These are phyloP conservation scores for Apeira syringaria DNA, from an alignment of 2,888 invertebrate species.

Conservation along the genomic window DNA sequence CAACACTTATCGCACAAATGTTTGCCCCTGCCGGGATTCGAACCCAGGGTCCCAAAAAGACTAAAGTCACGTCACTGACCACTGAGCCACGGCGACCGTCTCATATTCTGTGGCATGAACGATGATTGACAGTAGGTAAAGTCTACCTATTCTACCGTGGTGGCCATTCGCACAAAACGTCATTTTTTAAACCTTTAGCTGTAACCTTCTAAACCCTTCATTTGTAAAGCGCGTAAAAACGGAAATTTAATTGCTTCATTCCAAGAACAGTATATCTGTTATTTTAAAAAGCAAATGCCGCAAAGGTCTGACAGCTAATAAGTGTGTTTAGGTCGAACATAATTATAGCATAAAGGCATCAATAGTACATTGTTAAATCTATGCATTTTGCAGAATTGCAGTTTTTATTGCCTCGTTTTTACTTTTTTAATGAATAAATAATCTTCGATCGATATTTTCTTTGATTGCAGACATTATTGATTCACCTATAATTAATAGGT, in stretches of 20 bases:
- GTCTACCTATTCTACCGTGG: conserved; percentile 55
- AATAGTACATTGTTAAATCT: background rate
- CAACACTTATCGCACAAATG: too few relatives aligned
- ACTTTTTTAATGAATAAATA: background rate
- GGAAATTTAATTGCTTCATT: conserved; percentile 51
- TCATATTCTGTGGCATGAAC: conserved; percentile 16
- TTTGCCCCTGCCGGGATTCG: too few relatives aligned
- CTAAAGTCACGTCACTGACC: too few relatives aligned
- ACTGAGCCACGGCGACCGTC: too few relatives aligned
- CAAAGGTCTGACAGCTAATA: conserved; percentile 10
- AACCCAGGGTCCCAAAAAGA: too few relatives aligned
- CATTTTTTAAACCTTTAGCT: conserved; percentile 45
- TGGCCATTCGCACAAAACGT: conserved; percentile 56
- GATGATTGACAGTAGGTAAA: conserved; percentile 69
- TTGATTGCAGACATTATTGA: conserved; percentile 9
- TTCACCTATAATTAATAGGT: too few relatives aligned
- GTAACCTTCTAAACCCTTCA: conserved; percentile 53
- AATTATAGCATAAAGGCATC: conserved; percentile 4
- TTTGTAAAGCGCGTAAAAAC: conserved; percentile 54
- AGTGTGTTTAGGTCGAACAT: conserved; percentile 10
- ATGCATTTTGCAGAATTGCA: conserved; percentile 10
- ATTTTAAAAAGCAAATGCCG: conserved; percentile 28
- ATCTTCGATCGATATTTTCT: conserved; percentile 1
- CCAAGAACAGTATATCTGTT: conserved; percentile 33
- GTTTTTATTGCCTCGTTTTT: conserved; percentile 10